phyloP scores from a whole-genome alignment of 2,888 invertebrate genomes.

The Zygogramma bicolorata region DNA sequence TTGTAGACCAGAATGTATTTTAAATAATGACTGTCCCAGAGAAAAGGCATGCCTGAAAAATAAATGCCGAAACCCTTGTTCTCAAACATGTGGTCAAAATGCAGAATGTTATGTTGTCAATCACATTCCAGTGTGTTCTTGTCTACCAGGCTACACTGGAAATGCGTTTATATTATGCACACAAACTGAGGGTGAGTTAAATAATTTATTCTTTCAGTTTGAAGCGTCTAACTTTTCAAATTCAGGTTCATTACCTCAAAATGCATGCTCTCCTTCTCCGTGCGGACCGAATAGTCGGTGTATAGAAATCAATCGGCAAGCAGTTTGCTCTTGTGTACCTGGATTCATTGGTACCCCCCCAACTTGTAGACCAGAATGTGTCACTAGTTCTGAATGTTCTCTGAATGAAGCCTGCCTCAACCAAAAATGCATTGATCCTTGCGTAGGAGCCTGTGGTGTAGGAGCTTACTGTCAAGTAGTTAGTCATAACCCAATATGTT shows the following conservation, averaged over 20 bases:
- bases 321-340: conserved; percentile 78
- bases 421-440: conserved; percentile 79
- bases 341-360: conserved; percentile 78
- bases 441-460: conserved; percentile 78
- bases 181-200: conserved; percentile 60
- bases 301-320: conserved; percentile 75
- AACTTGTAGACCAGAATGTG: conserved; percentile 76
- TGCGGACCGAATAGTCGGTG: conserved; percentile 89
- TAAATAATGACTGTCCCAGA: conserved; percentile 77
- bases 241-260: conserved; percentile 11
- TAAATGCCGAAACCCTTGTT: conserved; percentile 81
- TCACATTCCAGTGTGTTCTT: conserved; percentile 83
- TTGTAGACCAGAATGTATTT: conserved; percentile 80
- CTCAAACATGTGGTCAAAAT: conserved; percentile 77
- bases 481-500: conserved; percentile 79
- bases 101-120: conserved; percentile 82
- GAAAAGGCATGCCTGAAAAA: conserved; percentile 78
- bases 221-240: neutral
- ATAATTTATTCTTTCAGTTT: neutral
- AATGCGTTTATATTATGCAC: conserved; percentile 71
- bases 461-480: conserved; percentile 79
- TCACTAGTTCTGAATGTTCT: conserved; percentile 76
- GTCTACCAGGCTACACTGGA: conserved; percentile 70
- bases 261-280: conserved; percentile 63
- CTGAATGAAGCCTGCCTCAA: conserved; percentile 75